Conservation (phyloP, 2,113 vertebrate species). For the Picathartes gymnocephalus region DNA sequence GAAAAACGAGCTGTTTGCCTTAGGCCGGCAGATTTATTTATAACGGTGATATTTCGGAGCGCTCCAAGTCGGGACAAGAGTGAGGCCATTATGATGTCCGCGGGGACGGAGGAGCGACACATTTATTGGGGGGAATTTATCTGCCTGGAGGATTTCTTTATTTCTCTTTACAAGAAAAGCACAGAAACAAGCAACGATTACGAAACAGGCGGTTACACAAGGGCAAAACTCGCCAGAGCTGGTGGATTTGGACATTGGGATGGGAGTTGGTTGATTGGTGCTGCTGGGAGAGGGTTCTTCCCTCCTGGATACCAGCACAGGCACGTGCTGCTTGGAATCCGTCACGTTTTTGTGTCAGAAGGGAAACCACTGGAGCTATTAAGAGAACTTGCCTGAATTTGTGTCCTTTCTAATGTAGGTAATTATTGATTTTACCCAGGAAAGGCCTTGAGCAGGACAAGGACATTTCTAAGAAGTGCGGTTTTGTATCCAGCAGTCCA, state of each 20-base stretch:
- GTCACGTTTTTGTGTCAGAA: neutral
- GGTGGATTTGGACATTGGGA: accelerated
- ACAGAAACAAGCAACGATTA: neutral
- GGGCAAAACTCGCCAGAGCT: neutral
- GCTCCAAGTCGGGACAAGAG: constrained; percentile 2
- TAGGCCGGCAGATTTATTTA: neutral
- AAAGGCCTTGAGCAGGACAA: neutral
- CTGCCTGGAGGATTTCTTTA: neutral
- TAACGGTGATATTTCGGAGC: neutral
- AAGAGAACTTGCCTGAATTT: neutral
- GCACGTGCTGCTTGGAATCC: neutral
- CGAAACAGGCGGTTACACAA: neutral
- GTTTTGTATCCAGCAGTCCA: neutral
- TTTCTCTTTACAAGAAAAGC: neutral
- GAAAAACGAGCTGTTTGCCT: neutral
- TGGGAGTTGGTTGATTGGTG: neutral
- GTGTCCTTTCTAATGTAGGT: neutral
- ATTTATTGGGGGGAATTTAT: constrained; percentile 40
- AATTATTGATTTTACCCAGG: neutral
- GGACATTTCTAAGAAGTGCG: accelerated
- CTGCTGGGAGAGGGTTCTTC: neutral
- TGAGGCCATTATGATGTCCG: constrained; percentile 16
- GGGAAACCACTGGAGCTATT: neutral
- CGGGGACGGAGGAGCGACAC: neutral
- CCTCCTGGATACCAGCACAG: neutral